Evolutionary conservation across 1,140 invertebrate genomes (phyloP).

Genomic region (Drosophila punjabiensis): DNA sequence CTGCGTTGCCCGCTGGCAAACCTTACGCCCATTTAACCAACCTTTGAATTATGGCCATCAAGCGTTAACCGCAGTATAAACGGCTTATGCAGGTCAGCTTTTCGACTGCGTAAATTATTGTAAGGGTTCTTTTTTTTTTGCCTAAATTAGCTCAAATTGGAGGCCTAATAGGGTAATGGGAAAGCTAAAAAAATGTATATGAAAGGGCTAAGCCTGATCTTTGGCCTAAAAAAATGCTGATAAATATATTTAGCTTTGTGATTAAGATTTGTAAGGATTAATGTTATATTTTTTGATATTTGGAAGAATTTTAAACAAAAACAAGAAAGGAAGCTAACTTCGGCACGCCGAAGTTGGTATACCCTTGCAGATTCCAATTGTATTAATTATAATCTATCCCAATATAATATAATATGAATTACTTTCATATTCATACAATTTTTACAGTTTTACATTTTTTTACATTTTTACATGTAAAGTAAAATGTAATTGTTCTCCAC

Average conservation of each 20-base stretch:
- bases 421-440: too few species aligned
- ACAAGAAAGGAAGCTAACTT: too few species aligned
- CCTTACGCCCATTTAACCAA: slow-evolving; percentile 55
- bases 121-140: background rate
- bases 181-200: background rate
- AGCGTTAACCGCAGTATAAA: slow-evolving; percentile 64
- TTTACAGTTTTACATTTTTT: too few species aligned
- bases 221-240: background rate
- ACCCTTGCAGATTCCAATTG: too few species aligned
- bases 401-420: too few species aligned
- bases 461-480: too few species aligned
- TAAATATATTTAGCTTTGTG: too few species aligned
- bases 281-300: background rate
- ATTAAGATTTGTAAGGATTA: background rate
- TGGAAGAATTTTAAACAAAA: background rate
- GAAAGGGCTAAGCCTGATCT: background rate
- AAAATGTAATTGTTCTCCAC: too few species aligned
- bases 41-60: slow-evolving; percentile 68
- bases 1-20: slow-evolving; percentile 8
- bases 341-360: too few species aligned
- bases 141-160: background rate
- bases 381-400: too few species aligned
- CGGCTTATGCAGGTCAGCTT: slow-evolving; percentile 45
- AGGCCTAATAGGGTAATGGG: background rate
- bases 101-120: slow-evolving; percentile 17